Base-by-base conservation (phyloP, 2,888 invertebrate genomes). In the Drosophila tanythrix region DNA sequence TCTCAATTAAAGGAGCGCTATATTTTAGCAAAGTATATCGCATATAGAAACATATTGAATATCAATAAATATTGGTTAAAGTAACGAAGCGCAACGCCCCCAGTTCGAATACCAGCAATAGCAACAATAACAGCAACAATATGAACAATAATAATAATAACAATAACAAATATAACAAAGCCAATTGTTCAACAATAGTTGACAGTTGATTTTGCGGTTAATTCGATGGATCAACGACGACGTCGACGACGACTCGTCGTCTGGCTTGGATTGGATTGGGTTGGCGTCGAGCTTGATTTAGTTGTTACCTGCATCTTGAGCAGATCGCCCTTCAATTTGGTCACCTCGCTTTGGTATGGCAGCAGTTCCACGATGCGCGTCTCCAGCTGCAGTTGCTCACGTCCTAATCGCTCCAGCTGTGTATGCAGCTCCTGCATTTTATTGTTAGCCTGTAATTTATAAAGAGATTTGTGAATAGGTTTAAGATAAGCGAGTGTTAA, bases 331-430 rank as follows among this genome's bases (percentile, higher is more conserved):
- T 95, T 94, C 65, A 97, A 93, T 80, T 95, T 94, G 75, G 95
- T 95, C 69, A 96, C 94, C 91, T 97, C 96, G 60, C 94, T 94
- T 72, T 95, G 95, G 84, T 95, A 94, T 85, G 95, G 95, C 87
- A 95, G 92, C 84, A 96, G 92, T 90, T 96, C 96, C 51, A 94
- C 93, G 33, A 95, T 94, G 82, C 94, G 94, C 73, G 95, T 92
- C 90, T 96, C 95, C 85, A 96, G 93, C 86, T 94, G 94, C 52
- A 94, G 94, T 81, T 96, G 95, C 92, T 96, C 96, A 93, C 95
- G 95, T 31, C 94, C 94, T 93, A 95, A 94, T 70, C 94, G 94
- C 79, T 95, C 95, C 86, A 96, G 93, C 90, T 96, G 95, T 59
- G 94, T 93, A 69, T 95, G 94, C 76, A 96, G 93, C 51, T 94